Conservation (phyloP, 2,797 vertebrate genomes). For the Pelodytes ibericus region DNA sequence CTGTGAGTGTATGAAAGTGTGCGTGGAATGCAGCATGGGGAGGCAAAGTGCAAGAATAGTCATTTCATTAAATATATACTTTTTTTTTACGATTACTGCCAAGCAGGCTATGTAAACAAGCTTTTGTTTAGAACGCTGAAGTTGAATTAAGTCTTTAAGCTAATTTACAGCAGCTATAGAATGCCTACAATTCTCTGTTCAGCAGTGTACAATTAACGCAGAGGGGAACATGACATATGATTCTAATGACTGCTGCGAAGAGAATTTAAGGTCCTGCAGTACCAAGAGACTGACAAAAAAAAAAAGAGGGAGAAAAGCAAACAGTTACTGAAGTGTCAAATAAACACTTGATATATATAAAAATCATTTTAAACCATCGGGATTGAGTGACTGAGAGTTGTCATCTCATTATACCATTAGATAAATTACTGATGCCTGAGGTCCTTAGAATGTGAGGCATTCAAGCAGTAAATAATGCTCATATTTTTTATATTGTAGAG, state of each 20-base stretch:
- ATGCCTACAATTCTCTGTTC: slow-evolving; percentile 28
- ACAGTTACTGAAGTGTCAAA: slow-evolving; percentile 21
- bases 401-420: slow-evolving; percentile 45
- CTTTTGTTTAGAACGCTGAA: slow-evolving; percentile 37
- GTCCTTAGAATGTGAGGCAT: neutral
- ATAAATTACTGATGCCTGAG: slow-evolving; percentile 40
- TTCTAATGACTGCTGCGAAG: slow-evolving; percentile 14
- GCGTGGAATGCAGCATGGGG: neutral
- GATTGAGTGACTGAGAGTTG: slow-evolving; percentile 28
- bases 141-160: slow-evolving; percentile 40
- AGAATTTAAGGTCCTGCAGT: slow-evolving; percentile 13
- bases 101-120: slow-evolving; percentile 36
- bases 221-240: slow-evolving; percentile 35
- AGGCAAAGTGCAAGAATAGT: neutral
- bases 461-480: slow-evolving; percentile 23
- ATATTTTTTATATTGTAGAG: neutral
- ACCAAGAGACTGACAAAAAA: slow-evolving; percentile 7
- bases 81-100: slow-evolving; percentile 25
- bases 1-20: too few species aligned
- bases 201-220: slow-evolving; percentile 50
- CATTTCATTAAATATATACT: slow-evolving; percentile 18
- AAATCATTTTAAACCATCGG: slow-evolving; percentile 38
- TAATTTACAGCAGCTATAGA: slow-evolving; percentile 42
- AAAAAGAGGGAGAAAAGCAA: slow-evolving; percentile 18
- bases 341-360: slow-evolving; percentile 32